Evolutionary conservation across 2,113 vertebrate genomes (phyloP).

Genomic region (Lipophrys pholis): DNA sequence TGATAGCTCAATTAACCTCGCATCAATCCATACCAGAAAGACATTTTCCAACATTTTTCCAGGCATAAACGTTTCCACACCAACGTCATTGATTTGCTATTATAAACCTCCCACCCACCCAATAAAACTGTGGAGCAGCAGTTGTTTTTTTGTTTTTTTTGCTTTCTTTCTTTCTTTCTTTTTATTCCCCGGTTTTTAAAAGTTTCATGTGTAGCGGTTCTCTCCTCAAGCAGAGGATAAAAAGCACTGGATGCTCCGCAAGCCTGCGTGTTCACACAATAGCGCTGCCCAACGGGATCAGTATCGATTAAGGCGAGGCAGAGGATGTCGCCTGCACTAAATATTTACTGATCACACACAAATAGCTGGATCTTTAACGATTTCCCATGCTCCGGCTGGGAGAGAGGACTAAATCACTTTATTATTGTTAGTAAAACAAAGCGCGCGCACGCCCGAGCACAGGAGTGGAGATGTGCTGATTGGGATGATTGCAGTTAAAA

Average conservation of each 20-base stretch:
- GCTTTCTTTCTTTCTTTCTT: background rate
- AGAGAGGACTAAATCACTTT: slow-evolving; percentile 93
- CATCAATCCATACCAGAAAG: slow-evolving; percentile 17
- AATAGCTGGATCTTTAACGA: slow-evolving; percentile 92
- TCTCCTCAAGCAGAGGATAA: slow-evolving; percentile 62
- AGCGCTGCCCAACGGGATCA: slow-evolving; percentile 86
- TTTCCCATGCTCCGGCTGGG: slow-evolving; percentile 87
- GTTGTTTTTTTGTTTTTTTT: too few relatives aligned
- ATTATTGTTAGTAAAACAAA: slow-evolving; percentile 95
- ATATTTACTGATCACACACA: slow-evolving; percentile 99
- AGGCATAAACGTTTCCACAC: slow-evolving; percentile 25
- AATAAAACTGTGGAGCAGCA: background rate
- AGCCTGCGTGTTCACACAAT: slow-evolving; percentile 83
- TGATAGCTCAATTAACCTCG: slow-evolving; percentile 40
- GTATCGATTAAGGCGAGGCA: slow-evolving; percentile 92
- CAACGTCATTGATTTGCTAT: slow-evolving; percentile 40
- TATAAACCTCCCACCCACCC: background rate
- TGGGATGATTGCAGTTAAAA: slow-evolving; percentile 91
- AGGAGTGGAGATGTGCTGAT: slow-evolving; percentile 91
- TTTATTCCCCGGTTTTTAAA: slow-evolving; percentile 44
- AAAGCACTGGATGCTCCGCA: slow-evolving; percentile 76
- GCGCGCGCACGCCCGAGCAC: slow-evolving; percentile 86
- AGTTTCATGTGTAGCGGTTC: slow-evolving; percentile 63
- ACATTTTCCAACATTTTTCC: slow-evolving; percentile 22
- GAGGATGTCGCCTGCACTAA: slow-evolving; percentile 93